Evolutionary conservation across 64 coral and sea anemone genomes (phyloP), one percentile per base, ranked within the genome.

Genomic region (Dendronephthya gigantea): DNA sequence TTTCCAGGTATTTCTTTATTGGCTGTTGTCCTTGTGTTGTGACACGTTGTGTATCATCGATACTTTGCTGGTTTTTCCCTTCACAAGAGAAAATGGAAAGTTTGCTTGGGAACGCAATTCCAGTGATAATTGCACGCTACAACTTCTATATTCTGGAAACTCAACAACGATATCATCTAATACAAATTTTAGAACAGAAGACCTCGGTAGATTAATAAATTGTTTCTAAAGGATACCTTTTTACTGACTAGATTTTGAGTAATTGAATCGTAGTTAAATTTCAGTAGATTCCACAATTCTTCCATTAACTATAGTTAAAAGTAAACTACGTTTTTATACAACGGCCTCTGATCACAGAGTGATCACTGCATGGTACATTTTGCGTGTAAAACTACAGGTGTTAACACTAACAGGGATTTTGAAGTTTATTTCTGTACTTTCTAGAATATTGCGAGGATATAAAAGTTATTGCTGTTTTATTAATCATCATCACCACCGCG

Each of bases 61-160:
- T 34, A 39, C 36, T 16, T 2, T 79, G 36, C 12, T 79, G 72
- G 28, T 79, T 10, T 16, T 79, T 19, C 72, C 72, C 30, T 79
- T 36, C 36, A 79, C 72, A 79, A 79, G 7, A 79, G 29, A 79
- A 4, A 36, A 79, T 79, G 72, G 72, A 79, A 79, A 79, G 29
- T 79, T 36, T 79, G 72, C 72, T 15, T 79, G 72, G 72, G 8
- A 29, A 39, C 30, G 37, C 0, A 30, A 79, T 9, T 33, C 72
- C n/a, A n/a, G n/a, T 28, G 7, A 34, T 79, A 19, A 19, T 12
- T 79, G 30, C 8, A 33, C 32, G 11, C 30, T 35, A 79, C 34
- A 29, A 17, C 30, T 16, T 36, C 13, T 58, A n/a, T 58, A 58
- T 15, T 17, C 41, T 6, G 41, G 41, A 45, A 11, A 45, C 11